phyloP scores from a whole-genome alignment of 1,140 invertebrate genomes.

The Ganaspis sp. region DNA sequence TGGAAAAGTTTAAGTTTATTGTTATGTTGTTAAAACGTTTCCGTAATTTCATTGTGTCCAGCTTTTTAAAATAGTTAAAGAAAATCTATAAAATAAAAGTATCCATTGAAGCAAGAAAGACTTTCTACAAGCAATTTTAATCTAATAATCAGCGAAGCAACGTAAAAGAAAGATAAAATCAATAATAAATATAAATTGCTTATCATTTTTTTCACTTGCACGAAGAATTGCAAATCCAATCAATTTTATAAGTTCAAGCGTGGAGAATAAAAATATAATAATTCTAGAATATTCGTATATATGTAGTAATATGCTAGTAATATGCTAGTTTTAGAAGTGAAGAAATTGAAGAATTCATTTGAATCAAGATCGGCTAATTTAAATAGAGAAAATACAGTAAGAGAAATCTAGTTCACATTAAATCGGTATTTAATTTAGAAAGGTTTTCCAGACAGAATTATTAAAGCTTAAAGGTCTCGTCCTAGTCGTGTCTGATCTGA shows the following conservation, averaged over 20 bases:
- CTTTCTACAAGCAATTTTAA: background rate
- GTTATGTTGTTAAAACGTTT: too few relatives aligned
- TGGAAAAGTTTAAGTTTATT: background rate
- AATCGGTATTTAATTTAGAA: conserved; percentile 14
- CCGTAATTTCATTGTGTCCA: background rate
- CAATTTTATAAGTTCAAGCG: too few relatives aligned
- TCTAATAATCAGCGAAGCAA: background rate
- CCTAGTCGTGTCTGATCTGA: conserved; percentile 16
- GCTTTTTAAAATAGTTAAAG: background rate
- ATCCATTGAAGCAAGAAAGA: background rate
- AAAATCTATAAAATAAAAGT: background rate
- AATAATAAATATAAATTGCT: background rate
- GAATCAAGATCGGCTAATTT: background rate
- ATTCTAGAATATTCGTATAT: too few relatives aligned
- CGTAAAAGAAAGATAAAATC: background rate
- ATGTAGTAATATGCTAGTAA: too few relatives aligned
- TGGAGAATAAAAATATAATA: too few relatives aligned
- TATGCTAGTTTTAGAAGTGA: too few relatives aligned
- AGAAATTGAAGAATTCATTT: too few relatives aligned
- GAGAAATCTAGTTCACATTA: conserved; percentile 20
- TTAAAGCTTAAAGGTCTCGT: conserved; percentile 1
- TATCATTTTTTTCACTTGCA: background rate
- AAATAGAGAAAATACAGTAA: background rate
- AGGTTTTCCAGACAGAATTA: conserved; percentile 3
- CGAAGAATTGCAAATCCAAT: background rate